Evolutionary conservation across 2,113 vertebrate species (phyloP).

Genomic region (Forbesichthys papilliferus): DNA sequence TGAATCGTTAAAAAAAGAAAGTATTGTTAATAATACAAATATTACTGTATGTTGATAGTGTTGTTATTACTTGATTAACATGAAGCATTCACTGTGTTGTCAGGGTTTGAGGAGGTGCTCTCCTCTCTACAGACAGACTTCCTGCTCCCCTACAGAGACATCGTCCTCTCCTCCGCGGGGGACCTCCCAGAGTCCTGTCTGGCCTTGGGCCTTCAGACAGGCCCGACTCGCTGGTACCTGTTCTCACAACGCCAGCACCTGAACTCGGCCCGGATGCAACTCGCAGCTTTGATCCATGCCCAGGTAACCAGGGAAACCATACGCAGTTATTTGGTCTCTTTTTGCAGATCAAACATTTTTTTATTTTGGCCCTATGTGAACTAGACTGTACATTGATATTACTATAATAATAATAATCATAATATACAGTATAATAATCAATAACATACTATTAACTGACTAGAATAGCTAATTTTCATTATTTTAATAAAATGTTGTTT

Average conservation of each 20-base stretch:
- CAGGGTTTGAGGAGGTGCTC: conserved; percentile 71
- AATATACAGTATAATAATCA: too few species aligned
- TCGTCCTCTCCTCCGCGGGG: conserved; percentile 53
- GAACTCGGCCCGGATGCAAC: conserved; percentile 77
- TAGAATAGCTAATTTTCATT: too few species aligned
- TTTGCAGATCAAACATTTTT: background rate
- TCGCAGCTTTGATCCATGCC: conserved; percentile 62
- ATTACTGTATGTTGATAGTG: too few species aligned
- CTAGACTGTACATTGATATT: too few species aligned
- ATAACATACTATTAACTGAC: too few species aligned
- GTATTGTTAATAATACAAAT: too few species aligned
- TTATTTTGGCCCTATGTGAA: background rate
- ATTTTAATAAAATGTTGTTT: background rate
- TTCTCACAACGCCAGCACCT: conserved; percentile 82
- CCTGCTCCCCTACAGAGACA: conserved; percentile 77
- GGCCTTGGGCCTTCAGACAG: conserved; percentile 72
- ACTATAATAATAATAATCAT: too few species aligned
- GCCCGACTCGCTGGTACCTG: conserved; percentile 76
- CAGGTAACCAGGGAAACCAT: background rate
- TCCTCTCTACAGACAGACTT: conserved; percentile 77
- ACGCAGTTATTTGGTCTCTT: background rate
- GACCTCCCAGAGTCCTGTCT: conserved; percentile 83
- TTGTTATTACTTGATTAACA: too few species aligned
- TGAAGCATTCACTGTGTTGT: background rate
- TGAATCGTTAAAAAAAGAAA: too few species aligned